These are phyloP conservation scores for Eugnorisma glareosa DNA, from an alignment of 2,888 invertebrate species.

Conservation along the genomic window DNA sequence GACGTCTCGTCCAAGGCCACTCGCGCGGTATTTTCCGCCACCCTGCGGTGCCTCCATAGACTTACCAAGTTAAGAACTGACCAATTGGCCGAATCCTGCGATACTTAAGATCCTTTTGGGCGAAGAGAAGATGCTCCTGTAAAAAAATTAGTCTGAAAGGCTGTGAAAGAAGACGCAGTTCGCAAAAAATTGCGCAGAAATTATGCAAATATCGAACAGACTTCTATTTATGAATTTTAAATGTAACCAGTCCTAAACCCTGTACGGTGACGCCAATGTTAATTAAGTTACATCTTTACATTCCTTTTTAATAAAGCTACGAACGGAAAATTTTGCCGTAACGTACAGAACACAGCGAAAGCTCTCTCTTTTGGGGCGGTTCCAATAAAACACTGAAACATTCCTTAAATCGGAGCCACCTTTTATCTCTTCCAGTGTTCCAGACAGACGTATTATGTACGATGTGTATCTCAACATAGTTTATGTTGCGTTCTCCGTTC, in stretches of 20 bases:
- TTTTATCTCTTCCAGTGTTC: slow-evolving; percentile 40
- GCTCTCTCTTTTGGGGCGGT: slow-evolving; percentile 14
- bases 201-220: slow-evolving; percentile 17
- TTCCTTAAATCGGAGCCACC: slow-evolving; percentile 30
- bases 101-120: slow-evolving; percentile 25
- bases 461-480: slow-evolving; percentile 55
- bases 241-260: slow-evolving; percentile 13
- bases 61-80: slow-evolving; percentile 68
- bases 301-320: slow-evolving; percentile 17
- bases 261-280: slow-evolving; percentile 14
- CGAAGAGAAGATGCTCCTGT: neutral
- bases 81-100: slow-evolving; percentile 57
- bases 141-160: neutral
- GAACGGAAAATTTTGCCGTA: neutral
- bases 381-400: slow-evolving; percentile 36
- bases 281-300: slow-evolving; percentile 7
- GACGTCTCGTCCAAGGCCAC: slow-evolving; percentile 85
- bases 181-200: slow-evolving; percentile 9
- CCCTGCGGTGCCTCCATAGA: slow-evolving; percentile 79
- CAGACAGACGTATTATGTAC: slow-evolving; percentile 41
- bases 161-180: neutral
- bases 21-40: slow-evolving; percentile 68
- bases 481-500: slow-evolving; percentile 56
- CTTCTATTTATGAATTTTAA: slow-evolving; percentile 16
- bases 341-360: slow-evolving; percentile 7